Conservation (phyloP, 1,140 invertebrate species). For the Euura saliciscinereae region DNA sequence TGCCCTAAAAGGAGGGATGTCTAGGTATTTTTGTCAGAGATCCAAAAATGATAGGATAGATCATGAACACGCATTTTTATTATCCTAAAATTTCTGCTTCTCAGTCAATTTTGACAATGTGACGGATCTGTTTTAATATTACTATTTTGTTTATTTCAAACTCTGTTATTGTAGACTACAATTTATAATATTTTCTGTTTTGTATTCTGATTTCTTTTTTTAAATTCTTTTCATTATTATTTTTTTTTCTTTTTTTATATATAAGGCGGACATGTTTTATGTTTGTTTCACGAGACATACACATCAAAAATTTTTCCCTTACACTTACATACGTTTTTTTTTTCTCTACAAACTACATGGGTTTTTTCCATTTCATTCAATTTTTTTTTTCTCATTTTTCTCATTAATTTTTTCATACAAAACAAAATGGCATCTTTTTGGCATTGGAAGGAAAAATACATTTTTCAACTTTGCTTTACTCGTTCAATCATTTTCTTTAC, state of each 20-base stretch:
- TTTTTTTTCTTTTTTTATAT: conserved; percentile 43
- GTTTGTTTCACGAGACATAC: conserved; percentile 47
- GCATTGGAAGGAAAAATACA: conserved; percentile 60
- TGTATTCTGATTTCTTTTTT: neutral
- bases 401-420: conserved; percentile 47
- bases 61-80: neutral
- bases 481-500: conserved; percentile 24
- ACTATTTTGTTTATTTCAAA: conserved; percentile 43
- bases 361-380: conserved; percentile 33
- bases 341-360: conserved; percentile 39
- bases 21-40: neutral
- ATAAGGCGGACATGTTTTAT: conserved; percentile 55
- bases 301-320: conserved; percentile 41
- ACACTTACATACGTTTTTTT: conserved; percentile 40
- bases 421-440: conserved; percentile 59
- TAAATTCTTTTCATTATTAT: conserved; percentile 23
- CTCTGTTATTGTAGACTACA: conserved; percentile 46
- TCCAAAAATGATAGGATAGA: neutral
- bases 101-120: conserved; percentile 38
- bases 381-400: conserved; percentile 44
- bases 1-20: conserved; percentile 4
- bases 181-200: conserved; percentile 36
- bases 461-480: conserved; percentile 39
- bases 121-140: conserved; percentile 35
- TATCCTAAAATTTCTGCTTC: neutral